Conservation (phyloP, 2,888 invertebrate genomes). For the Willowsia nigromaculata region DNA sequence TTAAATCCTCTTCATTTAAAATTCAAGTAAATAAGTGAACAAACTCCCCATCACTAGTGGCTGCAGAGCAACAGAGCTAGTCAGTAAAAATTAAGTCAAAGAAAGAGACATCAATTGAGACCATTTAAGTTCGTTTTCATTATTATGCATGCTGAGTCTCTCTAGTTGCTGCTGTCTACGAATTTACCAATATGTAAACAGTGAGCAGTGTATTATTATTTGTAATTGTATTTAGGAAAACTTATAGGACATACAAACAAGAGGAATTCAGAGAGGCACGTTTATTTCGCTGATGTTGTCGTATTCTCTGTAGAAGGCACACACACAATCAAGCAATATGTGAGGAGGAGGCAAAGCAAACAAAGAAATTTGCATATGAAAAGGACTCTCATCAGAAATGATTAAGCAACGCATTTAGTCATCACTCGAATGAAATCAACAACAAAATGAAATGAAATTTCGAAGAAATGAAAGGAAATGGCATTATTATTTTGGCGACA, state of each 20-base stretch:
- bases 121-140: not conserved
- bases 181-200: not conserved
- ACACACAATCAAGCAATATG: not conserved
- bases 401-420: constrained; percentile 39
- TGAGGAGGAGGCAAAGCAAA: constrained; percentile 12
- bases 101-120: not conserved
- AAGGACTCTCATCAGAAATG: constrained; percentile 40
- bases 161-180: not conserved
- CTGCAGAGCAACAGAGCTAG: not conserved
- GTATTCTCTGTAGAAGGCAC: too few relatives aligned
- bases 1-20: not conserved
- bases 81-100: not conserved
- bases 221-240: too few relatives aligned
- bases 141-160: not conserved
- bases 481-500: constrained; percentile 26
- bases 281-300: not conserved
- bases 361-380: constrained; percentile 62
- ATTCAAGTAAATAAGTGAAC: not conserved
- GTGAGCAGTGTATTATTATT: too few relatives aligned
- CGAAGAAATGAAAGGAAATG: constrained; percentile 16
- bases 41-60: not conserved
- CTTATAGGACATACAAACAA: not conserved
- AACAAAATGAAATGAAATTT: not conserved
- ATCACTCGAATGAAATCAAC: constrained; percentile 14
- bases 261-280: not conserved